Conservation (phyloP, 2,797 vertebrate species). For the Pseudochaenichthys georgianus region DNA sequence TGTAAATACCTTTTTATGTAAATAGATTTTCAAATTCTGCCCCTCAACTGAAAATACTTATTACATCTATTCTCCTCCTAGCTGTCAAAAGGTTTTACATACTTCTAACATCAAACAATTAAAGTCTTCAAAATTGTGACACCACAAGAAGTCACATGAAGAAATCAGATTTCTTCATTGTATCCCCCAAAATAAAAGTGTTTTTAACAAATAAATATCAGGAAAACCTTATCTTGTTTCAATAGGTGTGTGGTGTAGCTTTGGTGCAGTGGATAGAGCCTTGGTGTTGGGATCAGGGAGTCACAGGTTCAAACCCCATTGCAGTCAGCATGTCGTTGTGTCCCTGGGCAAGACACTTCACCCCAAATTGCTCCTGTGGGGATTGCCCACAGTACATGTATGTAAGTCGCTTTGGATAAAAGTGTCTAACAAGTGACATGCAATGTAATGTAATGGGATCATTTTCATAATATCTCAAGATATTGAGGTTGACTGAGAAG, state of each 20-base stretch:
- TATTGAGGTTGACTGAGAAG: not conserved
- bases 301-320: too few relatives aligned
- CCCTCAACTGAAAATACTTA: not conserved
- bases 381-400: too few relatives aligned
- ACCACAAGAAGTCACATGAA: not conserved
- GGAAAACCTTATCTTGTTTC: not conserved
- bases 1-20: not conserved
- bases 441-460: not conserved
- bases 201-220: slow-evolving; percentile 1
- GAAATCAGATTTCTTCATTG: not conserved
- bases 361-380: too few relatives aligned
- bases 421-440: too few relatives aligned
- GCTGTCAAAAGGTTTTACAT: not conserved
- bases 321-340: too few relatives aligned
- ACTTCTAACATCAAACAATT: not conserved
- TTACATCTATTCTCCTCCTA: not conserved
- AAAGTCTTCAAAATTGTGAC: not conserved
- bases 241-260: too few relatives aligned
- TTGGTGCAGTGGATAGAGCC: too few relatives aligned
- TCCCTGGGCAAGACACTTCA: too few relatives aligned
- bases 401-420: too few relatives aligned
- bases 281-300: too few relatives aligned
- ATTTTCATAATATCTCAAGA: not conserved
- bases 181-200: not conserved
- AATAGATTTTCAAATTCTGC: not conserved